phyloP scores from a whole-genome alignment of 2,113 vertebrate genomes.

The Amphiprion percula region DNA sequence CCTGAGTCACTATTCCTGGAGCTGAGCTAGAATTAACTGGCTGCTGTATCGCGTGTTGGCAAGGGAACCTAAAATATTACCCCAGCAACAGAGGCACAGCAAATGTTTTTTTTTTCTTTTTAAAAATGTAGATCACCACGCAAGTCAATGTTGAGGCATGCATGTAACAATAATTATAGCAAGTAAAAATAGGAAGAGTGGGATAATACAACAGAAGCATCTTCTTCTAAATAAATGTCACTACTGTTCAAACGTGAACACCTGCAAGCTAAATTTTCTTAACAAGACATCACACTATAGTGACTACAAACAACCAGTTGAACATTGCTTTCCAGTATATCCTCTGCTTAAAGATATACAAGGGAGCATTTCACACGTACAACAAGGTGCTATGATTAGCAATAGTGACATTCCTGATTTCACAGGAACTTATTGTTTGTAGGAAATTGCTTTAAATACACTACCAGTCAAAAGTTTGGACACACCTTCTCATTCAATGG shows the following conservation, averaged over 20 bases:
- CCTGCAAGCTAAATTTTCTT: background rate
- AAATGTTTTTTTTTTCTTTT: background rate
- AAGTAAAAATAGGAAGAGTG: constrained; percentile 37
- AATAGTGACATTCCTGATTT: background rate
- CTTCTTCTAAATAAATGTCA: background rate
- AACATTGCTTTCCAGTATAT: too few relatives aligned
- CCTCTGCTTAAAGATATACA: background rate
- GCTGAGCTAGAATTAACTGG: constrained; percentile 29
- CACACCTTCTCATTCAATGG: too few relatives aligned
- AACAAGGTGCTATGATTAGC: too few relatives aligned
- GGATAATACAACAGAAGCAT: constrained; percentile 20
- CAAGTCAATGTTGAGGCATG: constrained; percentile 41
- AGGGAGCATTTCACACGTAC: background rate
- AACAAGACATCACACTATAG: too few relatives aligned
- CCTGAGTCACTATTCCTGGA: constrained; percentile 69
- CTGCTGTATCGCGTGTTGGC: constrained; percentile 33
- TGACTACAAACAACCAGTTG: too few relatives aligned
- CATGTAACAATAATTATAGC: constrained; percentile 41
- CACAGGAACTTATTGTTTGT: constrained; percentile 9
- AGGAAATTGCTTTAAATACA: constrained; percentile 27
- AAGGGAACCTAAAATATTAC: constrained; percentile 35
- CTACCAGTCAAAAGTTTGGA: too few relatives aligned
- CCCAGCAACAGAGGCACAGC: constrained; percentile 32
- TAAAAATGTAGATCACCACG: constrained; percentile 22
- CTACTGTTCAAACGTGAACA: background rate